Evolutionary conservation across 2,888 invertebrate species (phyloP).

Genomic region (Panopea generosa): DNA sequence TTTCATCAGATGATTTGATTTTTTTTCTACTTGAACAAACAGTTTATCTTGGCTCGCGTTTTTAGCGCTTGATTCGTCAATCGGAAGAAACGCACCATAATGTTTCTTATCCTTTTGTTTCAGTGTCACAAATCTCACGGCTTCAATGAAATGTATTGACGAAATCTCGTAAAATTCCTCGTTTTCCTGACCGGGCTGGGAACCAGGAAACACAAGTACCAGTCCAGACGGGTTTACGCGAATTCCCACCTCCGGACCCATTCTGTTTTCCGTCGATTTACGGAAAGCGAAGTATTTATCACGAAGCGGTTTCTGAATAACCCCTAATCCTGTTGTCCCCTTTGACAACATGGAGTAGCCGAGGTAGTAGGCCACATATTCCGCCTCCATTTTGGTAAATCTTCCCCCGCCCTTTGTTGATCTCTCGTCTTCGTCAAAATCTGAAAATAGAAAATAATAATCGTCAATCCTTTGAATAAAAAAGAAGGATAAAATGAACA

Average conservation of each 20-base stretch:
- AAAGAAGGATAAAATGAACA: slow-evolving; percentile 4
- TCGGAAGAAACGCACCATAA: slow-evolving; percentile 89
- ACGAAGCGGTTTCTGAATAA: slow-evolving; percentile 97
- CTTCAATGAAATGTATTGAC: slow-evolving; percentile 86
- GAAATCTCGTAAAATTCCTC: slow-evolving; percentile 87
- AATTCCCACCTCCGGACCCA: slow-evolving; percentile 82
- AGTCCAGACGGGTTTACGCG: slow-evolving; percentile 94
- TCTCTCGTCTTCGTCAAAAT: slow-evolving; percentile 24
- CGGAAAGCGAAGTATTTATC: slow-evolving; percentile 98
- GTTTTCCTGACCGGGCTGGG: slow-evolving; percentile 96
- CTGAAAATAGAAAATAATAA: slow-evolving; percentile 20
- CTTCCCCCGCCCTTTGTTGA: neutral
- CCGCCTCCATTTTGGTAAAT: slow-evolving; percentile 60
- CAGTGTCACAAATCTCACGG: slow-evolving; percentile 75
- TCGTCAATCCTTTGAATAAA: slow-evolving; percentile 44
- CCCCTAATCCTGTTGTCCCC: slow-evolving; percentile 98
- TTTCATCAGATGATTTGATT: slow-evolving; percentile 96
- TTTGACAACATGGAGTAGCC: slow-evolving; percentile 98
- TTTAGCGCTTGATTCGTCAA: slow-evolving; percentile 85
- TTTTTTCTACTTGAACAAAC: slow-evolving; percentile 97
- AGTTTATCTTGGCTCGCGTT: slow-evolving; percentile 80
- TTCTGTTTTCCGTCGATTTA: slow-evolving; percentile 71
- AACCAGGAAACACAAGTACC: slow-evolving; percentile 97
- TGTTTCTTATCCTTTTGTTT: slow-evolving; percentile 85
- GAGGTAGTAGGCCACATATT: slow-evolving; percentile 96